Conservation (phyloP, 2,797 vertebrate genomes). For the Pseudochirops corinnae region DNA sequence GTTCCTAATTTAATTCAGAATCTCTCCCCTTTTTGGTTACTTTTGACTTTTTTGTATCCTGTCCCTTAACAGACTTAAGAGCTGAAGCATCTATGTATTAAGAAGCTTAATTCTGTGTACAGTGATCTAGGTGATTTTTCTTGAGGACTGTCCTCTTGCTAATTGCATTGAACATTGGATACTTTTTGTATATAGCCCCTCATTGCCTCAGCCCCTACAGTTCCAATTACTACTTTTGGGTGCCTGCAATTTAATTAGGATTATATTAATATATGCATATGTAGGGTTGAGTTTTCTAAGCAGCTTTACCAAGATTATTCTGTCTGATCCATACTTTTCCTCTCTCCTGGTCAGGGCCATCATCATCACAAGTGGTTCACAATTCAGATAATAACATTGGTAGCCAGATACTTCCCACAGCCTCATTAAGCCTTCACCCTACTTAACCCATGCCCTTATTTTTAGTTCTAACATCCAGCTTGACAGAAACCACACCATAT, state of each 20-base stretch:
- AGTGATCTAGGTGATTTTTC: background rate
- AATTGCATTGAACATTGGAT: background rate
- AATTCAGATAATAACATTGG: background rate
- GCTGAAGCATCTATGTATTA: slow-evolving; percentile 8
- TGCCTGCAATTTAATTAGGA: slow-evolving; percentile 11
- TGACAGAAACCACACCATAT: slow-evolving; percentile 4
- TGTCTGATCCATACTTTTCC: slow-evolving; percentile 21
- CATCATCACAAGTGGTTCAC: slow-evolving; percentile 25
- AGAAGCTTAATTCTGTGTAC: background rate
- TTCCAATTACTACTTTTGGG: slow-evolving; percentile 4
- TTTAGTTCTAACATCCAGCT: slow-evolving; percentile 6
- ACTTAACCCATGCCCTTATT: background rate
- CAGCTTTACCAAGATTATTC: slow-evolving; percentile 37
- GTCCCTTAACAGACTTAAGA: slow-evolving; percentile 43
- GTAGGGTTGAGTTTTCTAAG: slow-evolving; percentile 24
- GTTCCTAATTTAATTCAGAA: slow-evolving; percentile 39
- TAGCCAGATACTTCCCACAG: background rate
- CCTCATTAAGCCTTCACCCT: slow-evolving; percentile 24
- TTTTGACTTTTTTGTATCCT: slow-evolving; percentile 19
- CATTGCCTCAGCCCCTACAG: background rate
- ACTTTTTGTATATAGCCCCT: slow-evolving; percentile 9
- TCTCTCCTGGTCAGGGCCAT: background rate
- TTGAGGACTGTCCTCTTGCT: slow-evolving; percentile 18
- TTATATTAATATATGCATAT: slow-evolving; percentile 19
- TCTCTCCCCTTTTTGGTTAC: slow-evolving; percentile 41